These are phyloP conservation scores for Emmelina monodactyla DNA, from an alignment of 2,888 invertebrate species.

Conservation along the genomic window DNA sequence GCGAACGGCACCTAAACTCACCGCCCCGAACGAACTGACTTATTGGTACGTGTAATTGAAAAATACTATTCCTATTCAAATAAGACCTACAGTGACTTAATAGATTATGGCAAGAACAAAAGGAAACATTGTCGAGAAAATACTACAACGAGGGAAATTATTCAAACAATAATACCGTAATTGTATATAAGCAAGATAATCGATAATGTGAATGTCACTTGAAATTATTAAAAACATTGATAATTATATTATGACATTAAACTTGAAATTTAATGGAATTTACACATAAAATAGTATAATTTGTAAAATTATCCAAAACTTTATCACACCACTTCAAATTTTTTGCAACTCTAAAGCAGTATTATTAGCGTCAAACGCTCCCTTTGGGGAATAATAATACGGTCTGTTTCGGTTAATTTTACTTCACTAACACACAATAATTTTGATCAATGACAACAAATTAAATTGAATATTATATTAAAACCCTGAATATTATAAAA, in stretches of 20 bases:
- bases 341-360: constrained; percentile 63
- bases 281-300: constrained; percentile 65
- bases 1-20: constrained; percentile 56
- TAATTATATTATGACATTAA: constrained; percentile 25
- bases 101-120: constrained; percentile 62
- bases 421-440: constrained; percentile 64
- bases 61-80: constrained; percentile 52
- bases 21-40: constrained; percentile 24
- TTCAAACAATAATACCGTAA: constrained; percentile 39
- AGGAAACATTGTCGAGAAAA: constrained; percentile 50
- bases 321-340: constrained; percentile 64
- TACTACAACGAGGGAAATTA: constrained; percentile 32
- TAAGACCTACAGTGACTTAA: constrained; percentile 51
- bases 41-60: constrained; percentile 22
- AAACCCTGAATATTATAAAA: constrained; percentile 63
- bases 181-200: constrained; percentile 25
- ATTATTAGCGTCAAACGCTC: constrained; percentile 64
- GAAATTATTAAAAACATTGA: constrained; percentile 35
- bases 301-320: constrained; percentile 68
- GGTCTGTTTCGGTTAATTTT: constrained; percentile 60
- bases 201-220: constrained; percentile 31
- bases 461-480: constrained; percentile 59
- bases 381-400: constrained; percentile 59
- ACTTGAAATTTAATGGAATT: constrained; percentile 57
- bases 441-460: constrained; percentile 65